Percentiles rank a stretch among this genome's conserved stretches.
Conservation (phyloP, 2,888 invertebrate species). For the Nymphalis c-album region DNA sequence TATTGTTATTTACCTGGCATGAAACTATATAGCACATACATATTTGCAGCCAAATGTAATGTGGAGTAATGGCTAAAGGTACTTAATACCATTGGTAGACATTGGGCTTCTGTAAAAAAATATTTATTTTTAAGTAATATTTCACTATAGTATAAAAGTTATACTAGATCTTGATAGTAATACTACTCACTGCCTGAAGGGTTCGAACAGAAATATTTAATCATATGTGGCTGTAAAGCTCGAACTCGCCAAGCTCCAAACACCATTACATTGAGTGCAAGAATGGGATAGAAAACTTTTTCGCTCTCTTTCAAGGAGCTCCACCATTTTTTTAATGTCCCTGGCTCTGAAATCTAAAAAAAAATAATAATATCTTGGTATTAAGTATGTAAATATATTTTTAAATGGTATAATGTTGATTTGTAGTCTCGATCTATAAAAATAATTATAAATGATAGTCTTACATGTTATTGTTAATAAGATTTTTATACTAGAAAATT, state of each 20-base stretch:
- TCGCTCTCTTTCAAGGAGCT: slow-evolving; percentile 86
- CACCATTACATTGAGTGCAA: slow-evolving; percentile 88
- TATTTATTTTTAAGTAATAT: not conserved
- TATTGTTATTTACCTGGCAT: slow-evolving; percentile 68
- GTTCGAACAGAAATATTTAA: slow-evolving; percentile 92
- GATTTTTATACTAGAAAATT: too few species aligned
- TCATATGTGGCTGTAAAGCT: slow-evolving; percentile 86
- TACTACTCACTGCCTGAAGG: slow-evolving; percentile 86
- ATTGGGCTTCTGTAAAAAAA: slow-evolving; percentile 83
- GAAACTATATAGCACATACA: slow-evolving; percentile 97
- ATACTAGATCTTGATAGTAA: not conserved
- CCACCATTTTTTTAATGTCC: slow-evolving; percentile 85
- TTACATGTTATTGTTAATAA: too few species aligned
- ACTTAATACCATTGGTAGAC: slow-evolving; percentile 95
- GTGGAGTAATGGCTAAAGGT: slow-evolving; percentile 95
- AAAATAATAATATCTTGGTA: not conserved
- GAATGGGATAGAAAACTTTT: slow-evolving; percentile 89
- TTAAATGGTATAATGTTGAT: not conserved
- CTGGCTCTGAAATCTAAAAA: slow-evolving; percentile 63
- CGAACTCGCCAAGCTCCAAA: slow-evolving; percentile 92
- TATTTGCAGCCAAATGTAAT: slow-evolving; percentile 94
- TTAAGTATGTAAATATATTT: not conserved
- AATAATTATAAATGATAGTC: too few species aligned
- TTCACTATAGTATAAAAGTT: not conserved
- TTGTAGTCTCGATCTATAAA: not conserved